phyloP scores from a whole-genome alignment of 2,113 vertebrate species.

The Chloroceryle aenea region DNA sequence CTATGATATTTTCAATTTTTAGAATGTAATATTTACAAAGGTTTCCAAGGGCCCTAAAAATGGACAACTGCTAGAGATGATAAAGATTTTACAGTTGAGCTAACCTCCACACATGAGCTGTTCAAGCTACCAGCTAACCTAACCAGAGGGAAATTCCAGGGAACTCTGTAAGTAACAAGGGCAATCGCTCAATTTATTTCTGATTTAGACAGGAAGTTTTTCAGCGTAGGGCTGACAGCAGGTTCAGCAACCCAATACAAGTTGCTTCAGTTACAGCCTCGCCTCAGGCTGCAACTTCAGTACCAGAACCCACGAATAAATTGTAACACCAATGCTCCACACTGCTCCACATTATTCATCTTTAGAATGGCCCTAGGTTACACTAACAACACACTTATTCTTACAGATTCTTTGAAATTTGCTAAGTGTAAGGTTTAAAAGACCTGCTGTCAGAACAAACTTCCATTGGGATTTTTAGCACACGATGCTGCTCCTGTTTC shows the following conservation, averaged over 20 bases:
- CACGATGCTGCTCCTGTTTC: background rate
- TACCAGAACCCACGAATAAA: background rate
- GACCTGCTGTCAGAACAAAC: background rate
- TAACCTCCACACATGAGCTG: background rate
- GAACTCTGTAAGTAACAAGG: background rate
- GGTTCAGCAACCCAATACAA: background rate
- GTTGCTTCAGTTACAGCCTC: background rate
- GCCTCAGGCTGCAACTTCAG: background rate
- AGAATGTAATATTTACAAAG: background rate
- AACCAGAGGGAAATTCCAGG: background rate
- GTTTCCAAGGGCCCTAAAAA: background rate
- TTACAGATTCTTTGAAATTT: background rate
- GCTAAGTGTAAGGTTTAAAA: background rate
- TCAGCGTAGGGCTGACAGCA: too few species aligned
- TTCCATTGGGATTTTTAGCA: background rate
- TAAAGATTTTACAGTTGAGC: background rate
- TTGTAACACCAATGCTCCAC: accelerated
- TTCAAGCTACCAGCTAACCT: background rate
- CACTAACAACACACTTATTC: background rate
- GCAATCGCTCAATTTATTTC: background rate
- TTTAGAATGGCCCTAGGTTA: background rate
- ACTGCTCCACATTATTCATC: accelerated
- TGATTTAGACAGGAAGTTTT: background rate
- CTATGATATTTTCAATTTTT: background rate
- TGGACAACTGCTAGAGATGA: background rate